Evolutionary conservation across 2,113 vertebrate genomes (phyloP), one percentile per base, ranked within the genome.

Genomic region (Cyanistes caeruleus): DNA sequence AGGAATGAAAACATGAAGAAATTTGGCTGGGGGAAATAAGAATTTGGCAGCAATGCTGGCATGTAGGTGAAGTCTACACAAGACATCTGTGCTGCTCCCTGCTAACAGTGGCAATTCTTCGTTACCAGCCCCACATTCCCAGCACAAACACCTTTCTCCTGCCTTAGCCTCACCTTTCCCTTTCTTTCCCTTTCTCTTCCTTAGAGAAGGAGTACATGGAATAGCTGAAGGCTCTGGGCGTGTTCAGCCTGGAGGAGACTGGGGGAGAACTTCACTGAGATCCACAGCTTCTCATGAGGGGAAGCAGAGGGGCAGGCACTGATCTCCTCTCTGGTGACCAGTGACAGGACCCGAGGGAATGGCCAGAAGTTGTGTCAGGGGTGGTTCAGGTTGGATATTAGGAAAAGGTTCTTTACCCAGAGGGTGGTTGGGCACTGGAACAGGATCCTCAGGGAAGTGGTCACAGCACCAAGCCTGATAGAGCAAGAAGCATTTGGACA

Each of bases 31-130:
- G 22, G 2, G 4, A 79, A 72, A 48, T 33, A 23, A 65, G 33
- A 80, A 53, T 74, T 35, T 69, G 55, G 27, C 56, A 91, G 37
- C 11, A 52, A 21, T 35, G 35, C 5, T 60, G 53, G 59, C 12
- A 5, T 2, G 25, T 30, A 52, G 25, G 30, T 79, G 21, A 92
- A 79, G 35, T n/a, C 44, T 15, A 43, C 56, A 33, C 8, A 20
- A 37, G 23, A 68, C 13, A 39, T 18, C 16, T 69, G 35, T 0
- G 0, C 27, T 41, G 20, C 21, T 55, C 39, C 1, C 0, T 59
- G 28, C 33, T 77, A 64, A 13, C 27, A 64, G 33, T 2, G 0
- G 0, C 21, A 35, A 21, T 48, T 48, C 68, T 69, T 80, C 43
- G 48, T 55, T 48, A 49, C 18, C n/a, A n/a, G n/a, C n/a, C n/a